phyloP scores from a whole-genome alignment of 2,797 vertebrate genomes.

The Cirrhinus mrigala region DNA sequence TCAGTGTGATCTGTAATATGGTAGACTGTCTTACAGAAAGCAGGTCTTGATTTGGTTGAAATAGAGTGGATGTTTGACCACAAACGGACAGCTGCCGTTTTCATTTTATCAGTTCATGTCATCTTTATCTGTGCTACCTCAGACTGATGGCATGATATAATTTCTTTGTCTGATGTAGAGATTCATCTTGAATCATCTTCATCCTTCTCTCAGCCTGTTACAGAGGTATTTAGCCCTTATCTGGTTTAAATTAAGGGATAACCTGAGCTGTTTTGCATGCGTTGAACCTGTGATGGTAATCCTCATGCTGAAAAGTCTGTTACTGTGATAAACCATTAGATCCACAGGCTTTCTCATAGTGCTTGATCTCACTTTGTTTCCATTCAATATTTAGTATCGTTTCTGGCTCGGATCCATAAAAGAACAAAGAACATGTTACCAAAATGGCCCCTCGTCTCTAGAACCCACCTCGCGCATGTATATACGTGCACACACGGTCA shows the following conservation, averaged over 20 bases:
- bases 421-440: conserved; percentile 54
- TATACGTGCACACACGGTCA: conserved; percentile 6
- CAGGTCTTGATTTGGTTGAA: conserved; percentile 43
- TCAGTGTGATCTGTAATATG: neutral
- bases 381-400: conserved; percentile 42
- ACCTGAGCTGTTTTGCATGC: conserved; percentile 37
- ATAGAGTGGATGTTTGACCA: neutral
- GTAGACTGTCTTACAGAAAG: conserved; percentile 35
- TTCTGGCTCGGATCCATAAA: conserved; percentile 44
- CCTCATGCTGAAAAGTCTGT: conserved; percentile 27
- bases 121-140: conserved; percentile 15
- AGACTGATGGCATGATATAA: conserved; percentile 63
- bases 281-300: conserved; percentile 42
- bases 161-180: conserved; percentile 46
- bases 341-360: conserved; percentile 11
- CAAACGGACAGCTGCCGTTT: conserved; percentile 1
- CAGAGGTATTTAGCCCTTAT: conserved; percentile 20
- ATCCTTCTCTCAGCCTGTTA: neutral
- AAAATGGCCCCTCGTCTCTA: conserved; percentile 52
- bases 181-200: neutral
- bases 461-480: conserved; percentile 30
- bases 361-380: conserved; percentile 47
- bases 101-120: conserved; percentile 27
- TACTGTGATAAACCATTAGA: conserved; percentile 34
- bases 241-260: conserved; percentile 50